Conservation (phyloP, 2,113 vertebrate genomes). For the Athene cunicularia region DNA sequence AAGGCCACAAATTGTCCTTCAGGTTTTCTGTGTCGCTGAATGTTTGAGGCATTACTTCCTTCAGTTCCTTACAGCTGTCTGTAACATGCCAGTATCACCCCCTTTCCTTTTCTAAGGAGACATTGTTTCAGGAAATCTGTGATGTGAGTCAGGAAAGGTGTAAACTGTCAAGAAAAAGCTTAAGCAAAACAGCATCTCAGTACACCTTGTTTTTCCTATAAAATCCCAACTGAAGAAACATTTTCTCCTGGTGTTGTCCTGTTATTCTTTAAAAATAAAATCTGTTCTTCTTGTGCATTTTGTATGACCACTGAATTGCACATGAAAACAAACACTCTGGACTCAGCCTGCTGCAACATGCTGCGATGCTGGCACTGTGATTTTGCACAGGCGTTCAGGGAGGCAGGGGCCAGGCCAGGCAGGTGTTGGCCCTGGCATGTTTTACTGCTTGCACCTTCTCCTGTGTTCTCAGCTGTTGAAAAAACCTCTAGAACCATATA, state of each 20-base stretch:
- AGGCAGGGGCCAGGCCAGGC: background rate
- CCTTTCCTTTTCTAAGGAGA: background rate
- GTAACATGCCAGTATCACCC: fast-evolving
- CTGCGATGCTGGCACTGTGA: background rate
- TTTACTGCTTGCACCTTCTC: background rate
- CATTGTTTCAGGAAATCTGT: background rate
- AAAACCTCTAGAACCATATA: background rate
- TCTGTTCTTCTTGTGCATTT: background rate
- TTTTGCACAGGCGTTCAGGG: background rate
- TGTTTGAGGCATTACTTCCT: too few species aligned
- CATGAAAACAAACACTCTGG: background rate
- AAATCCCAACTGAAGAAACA: background rate
- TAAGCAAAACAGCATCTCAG: background rate
- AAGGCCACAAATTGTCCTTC: too few species aligned
- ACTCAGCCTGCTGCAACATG: background rate
- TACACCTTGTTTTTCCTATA: background rate
- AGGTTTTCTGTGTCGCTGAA: too few species aligned
- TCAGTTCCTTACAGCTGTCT: too few species aligned
- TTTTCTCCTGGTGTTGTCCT: background rate
- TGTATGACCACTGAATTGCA: background rate
- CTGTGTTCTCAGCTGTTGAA: background rate
- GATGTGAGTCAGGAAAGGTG: background rate
- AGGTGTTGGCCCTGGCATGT: too few species aligned
- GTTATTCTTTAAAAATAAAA: background rate
- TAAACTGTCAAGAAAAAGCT: background rate